Evolutionary conservation across 2,113 vertebrate species (phyloP).

Genomic region (Odontesthes bonariensis): DNA sequence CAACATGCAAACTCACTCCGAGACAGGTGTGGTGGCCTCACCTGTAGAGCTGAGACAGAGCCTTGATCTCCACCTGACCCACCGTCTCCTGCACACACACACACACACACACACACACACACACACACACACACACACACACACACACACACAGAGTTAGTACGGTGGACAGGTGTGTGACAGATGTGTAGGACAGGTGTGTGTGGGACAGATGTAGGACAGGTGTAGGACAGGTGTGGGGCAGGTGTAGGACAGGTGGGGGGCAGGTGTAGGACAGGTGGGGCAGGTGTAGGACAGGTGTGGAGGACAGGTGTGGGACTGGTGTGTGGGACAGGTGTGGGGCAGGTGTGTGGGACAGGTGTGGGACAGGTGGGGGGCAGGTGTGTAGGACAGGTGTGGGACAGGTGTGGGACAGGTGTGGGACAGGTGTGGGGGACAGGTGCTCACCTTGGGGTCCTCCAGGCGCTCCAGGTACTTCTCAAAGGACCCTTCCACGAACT

Average conservation of each 20-base stretch:
- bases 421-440: not conserved
- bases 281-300: too few species aligned
- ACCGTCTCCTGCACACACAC: conserved; percentile 88
- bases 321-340: not conserved
- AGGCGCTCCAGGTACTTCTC: conserved; percentile 95
- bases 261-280: not conserved
- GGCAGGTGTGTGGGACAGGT: too few species aligned
- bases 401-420: too few species aligned
- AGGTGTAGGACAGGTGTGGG: conserved; percentile 6
- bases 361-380: too few species aligned
- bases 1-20: not conserved
- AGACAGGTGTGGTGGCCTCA: conserved; percentile 27
- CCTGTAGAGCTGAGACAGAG: conserved; percentile 92
- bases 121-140: too few species aligned
- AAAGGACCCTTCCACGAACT: conserved; percentile 98
- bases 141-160: too few species aligned
- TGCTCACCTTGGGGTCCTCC: conserved; percentile 92
- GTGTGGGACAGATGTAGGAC: too few species aligned
- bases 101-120: conserved; percentile 1
- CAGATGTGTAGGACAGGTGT: too few species aligned
- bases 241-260: conserved; percentile 13
- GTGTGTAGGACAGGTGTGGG: too few species aligned
- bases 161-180: too few species aligned
- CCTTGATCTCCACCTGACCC: conserved; percentile 95
- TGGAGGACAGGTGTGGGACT: conserved; percentile 16